Conservation (phyloP, 2,888 invertebrate species). For the Didymodactylos carnosus region DNA sequence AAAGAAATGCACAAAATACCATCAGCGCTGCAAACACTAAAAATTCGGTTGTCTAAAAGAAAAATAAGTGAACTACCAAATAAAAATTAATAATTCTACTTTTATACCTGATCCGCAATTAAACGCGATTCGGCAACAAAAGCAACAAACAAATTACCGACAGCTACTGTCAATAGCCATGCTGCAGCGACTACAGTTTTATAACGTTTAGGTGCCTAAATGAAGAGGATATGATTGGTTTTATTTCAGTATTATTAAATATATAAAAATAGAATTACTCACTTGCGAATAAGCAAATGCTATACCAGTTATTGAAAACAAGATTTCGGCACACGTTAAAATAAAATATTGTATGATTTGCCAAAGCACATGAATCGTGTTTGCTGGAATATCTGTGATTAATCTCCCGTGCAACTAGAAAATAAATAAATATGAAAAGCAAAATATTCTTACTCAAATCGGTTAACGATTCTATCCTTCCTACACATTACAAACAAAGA, state of each 20-base stretch:
- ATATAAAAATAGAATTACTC: conserved; percentile 15
- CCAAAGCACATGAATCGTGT: conserved; percentile 59
- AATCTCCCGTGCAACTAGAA: conserved; percentile 1
- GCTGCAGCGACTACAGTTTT: conserved; percentile 76
- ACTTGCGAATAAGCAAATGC: conserved; percentile 84
- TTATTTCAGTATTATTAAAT: neutral
- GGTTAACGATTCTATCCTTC: too few relatives aligned
- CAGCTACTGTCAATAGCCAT: conserved; percentile 73
- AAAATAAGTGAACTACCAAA: neutral
- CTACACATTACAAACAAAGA: too few relatives aligned
- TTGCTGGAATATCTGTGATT: conserved; percentile 43
- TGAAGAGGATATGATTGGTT: conserved; percentile 18
- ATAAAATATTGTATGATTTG: conserved; percentile 75
- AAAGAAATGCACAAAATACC: neutral
- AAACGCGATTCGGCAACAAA: conserved; percentile 58
- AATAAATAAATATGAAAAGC: neutral
- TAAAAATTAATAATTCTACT: conserved; percentile 48
- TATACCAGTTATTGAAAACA: conserved; percentile 83
- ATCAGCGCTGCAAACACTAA: neutral
- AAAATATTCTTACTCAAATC: too few relatives aligned
- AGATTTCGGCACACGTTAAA: conserved; percentile 75
- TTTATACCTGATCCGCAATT: conserved; percentile 55
- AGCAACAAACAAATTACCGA: conserved; percentile 79
- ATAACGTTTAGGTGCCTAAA: conserved; percentile 72
- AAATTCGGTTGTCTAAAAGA: neutral